Evolutionary conservation across 2,113 vertebrate genomes (phyloP).

Genomic region (Ploceus nigricollis): DNA sequence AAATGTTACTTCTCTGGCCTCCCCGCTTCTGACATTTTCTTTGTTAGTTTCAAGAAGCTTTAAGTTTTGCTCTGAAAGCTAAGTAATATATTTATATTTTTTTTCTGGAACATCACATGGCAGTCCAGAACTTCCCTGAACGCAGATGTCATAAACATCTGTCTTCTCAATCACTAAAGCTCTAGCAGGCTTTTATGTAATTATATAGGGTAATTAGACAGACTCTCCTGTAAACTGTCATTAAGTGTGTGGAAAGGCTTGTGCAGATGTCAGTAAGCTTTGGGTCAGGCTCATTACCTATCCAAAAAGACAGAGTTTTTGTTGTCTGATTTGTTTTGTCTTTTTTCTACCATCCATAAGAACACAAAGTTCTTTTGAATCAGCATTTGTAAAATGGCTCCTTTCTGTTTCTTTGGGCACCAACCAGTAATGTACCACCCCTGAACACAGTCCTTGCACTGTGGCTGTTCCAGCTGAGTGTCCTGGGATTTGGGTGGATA

Average conservation of each 20-base stretch:
- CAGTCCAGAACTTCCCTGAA: not conserved
- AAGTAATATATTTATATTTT: not conserved
- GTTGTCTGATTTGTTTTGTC: not conserved
- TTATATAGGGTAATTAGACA: not conserved
- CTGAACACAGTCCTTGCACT: not conserved
- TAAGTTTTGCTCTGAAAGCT: not conserved
- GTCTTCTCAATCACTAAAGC: not conserved
- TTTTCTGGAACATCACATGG: not conserved
- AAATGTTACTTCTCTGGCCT: not conserved
- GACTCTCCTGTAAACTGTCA: not conserved
- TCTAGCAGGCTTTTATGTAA: not conserved
- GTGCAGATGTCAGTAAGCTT: not conserved
- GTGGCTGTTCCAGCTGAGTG: not conserved
- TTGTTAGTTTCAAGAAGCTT: not conserved
- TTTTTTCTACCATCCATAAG: not conserved
- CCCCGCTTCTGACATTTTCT: not conserved
- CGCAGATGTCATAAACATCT: not conserved
- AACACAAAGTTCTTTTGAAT: not conserved
- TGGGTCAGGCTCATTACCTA: not conserved
- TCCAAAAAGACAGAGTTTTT: not conserved
- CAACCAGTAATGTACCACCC: rapidly evolving
- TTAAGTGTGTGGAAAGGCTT: not conserved
- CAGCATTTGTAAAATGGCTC: not conserved
- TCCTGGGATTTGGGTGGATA: not conserved
- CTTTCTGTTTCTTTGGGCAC: not conserved